Evolutionary conservation across 2,797 vertebrate species (phyloP).

Genomic region (Sorex maritimensis): DNA sequence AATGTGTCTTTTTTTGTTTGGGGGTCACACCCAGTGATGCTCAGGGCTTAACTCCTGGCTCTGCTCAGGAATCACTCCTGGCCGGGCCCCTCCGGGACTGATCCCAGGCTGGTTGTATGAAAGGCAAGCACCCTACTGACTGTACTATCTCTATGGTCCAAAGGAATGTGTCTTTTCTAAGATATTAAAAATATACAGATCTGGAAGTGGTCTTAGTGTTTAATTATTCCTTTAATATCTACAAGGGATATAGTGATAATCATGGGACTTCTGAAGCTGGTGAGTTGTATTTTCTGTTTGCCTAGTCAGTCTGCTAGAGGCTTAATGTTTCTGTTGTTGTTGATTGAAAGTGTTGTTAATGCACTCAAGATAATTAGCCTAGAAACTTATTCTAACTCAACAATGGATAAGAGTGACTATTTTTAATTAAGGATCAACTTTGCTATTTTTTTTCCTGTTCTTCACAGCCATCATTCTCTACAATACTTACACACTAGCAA

Average conservation of each 20-base stretch:
- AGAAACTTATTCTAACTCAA: conserved; percentile 62
- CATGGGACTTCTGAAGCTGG: neutral
- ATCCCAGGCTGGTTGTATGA: too few species aligned
- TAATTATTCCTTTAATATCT: conserved; percentile 33
- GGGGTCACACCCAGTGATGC: too few species aligned
- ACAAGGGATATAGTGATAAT: neutral
- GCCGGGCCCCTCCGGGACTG: too few species aligned
- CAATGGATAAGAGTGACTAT: conserved; percentile 28
- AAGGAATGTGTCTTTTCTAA: conserved; percentile 45
- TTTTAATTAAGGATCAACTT: conserved; percentile 42
- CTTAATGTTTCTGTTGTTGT: conserved; percentile 19
- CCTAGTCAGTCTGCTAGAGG: neutral
- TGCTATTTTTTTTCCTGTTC: neutral
- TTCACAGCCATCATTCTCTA: neutral
- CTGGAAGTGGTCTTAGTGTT: conserved; percentile 46
- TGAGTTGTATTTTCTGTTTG: conserved; percentile 45
- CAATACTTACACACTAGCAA: conserved; percentile 26
- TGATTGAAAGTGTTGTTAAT: conserved; percentile 55
- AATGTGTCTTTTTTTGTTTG: conserved; percentile 23
- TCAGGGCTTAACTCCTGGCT: too few species aligned
- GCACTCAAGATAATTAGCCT: conserved; percentile 45
- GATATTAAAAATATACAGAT: conserved; percentile 39
- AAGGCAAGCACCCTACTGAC: too few species aligned
- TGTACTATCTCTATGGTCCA: too few species aligned
- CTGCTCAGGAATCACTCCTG: too few species aligned